Base-by-base conservation (phyloP, 2,113 vertebrate genomes). In the Pitta sordida region DNA sequence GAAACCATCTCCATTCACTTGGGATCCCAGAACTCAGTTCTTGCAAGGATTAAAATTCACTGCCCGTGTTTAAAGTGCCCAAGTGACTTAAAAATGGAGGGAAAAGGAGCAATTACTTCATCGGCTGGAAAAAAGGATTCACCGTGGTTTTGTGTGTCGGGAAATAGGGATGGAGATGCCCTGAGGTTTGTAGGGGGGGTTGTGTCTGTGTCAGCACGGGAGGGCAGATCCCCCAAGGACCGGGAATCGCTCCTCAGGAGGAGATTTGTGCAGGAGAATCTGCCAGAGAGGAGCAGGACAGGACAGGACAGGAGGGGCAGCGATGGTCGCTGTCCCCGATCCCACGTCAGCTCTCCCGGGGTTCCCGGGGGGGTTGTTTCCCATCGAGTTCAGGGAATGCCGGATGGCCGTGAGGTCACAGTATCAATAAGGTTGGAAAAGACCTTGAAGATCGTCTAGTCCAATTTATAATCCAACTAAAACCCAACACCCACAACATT, bases 231-330 rank as follows among this genome's bases (percentile, higher is more conserved):
- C 27, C 23, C 22, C 59, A 27, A 6, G 7, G 21, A 18, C 46
- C 1, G 0, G 1, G 10, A 4, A 8, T 4, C 32, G 70, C 34
- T 58, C 46, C 55, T 58, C 41, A 22, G 71, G 29, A 29, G 75
- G 51, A 65, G 76, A 58, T 68, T 39, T 22, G 69, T 49, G 85
- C 46, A 34, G 67, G 26, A 80, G 34, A 70, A 34, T 10, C 53
- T 46, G 64, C 19, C 52, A 46, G 60, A 37, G 46, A 52, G 69
- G 36, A 74, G 52, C 60, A 46, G 68, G 29, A 18, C 70, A 48
- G 60, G 27, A 9, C 41, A 26, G 37, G 41, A 37, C 49, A 62
- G 39, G 22, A 68, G 69, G 13, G 17, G 15, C n/a, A n/a, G n/a
- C n/a, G n/a, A n/a, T n/a, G n/a, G n/a, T n/a, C n/a, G n/a, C n/a